These are phyloP conservation scores for Peromyscus californicus DNA, from an alignment of 2,113 vertebrate species.

Conservation along the genomic window DNA sequence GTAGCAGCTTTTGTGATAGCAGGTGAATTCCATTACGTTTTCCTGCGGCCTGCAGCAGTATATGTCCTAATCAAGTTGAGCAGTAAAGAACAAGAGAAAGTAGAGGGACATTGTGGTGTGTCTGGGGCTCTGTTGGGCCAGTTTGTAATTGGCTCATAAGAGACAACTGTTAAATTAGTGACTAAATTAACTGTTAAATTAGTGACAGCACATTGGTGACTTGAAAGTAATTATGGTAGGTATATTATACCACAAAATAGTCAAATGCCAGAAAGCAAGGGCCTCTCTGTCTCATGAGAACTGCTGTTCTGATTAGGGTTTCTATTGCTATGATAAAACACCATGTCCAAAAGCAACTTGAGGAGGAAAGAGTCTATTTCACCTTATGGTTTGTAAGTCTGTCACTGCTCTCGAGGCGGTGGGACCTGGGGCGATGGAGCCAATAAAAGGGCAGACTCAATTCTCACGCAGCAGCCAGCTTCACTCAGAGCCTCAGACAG, in stretches of 20 bases:
- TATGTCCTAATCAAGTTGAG: background rate
- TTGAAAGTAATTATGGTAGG: background rate
- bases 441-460: background rate
- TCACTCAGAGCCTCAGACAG: background rate
- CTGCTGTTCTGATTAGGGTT: background rate
- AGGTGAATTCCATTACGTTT: no score
- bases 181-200: background rate
- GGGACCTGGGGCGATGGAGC: background rate
- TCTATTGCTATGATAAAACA: background rate
- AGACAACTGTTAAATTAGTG: background rate
- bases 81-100: slow-evolving; percentile 1
- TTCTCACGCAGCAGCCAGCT: background rate
- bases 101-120: background rate
- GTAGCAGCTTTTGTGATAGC: no score
- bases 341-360: background rate
- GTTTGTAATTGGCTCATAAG: background rate
- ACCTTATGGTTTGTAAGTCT: background rate
- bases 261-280: background rate
- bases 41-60: no score
- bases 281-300: background rate
- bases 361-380: background rate
- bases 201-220: background rate
- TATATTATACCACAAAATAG: background rate
- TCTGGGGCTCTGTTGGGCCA: background rate
- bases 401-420: background rate